Evolutionary conservation across 2,797 vertebrate genomes (phyloP), one percentile per base, ranked within the genome.

Genomic region (Sebastiscus albofasciatus): DNA sequence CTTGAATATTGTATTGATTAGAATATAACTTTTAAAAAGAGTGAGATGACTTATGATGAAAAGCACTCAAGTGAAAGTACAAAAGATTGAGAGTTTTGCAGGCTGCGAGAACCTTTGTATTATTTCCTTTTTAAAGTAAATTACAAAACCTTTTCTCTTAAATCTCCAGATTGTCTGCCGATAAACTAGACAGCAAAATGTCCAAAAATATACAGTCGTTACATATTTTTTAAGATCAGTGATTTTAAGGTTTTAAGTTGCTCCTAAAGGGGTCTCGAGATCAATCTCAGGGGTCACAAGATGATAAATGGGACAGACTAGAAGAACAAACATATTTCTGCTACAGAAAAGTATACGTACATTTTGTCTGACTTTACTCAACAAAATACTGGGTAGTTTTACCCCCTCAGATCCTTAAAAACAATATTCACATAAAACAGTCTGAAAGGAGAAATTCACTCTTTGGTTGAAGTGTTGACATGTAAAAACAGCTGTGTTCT

Each of bases 81-180:
- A 46, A 67, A 24, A 26, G 14, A 16, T 59, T 26, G 20, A 33
- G 39, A 33, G 58, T 60, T 49, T 67, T 52, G 16, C 59, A 4
- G 0, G 60, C 33, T 75, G 2, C 12, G 0, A 20, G 29, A 4
- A 20, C 2, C 2, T 22, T 1, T 26, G 8, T 26, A 13, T 54
- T 69, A 0, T 26, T n/a, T 36, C 4, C 0, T 67, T 61, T 49
- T 52, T 39, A 22, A 24, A 67, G 33, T 31, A 52, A n/a, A 79
- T 14, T 14, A 10, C 10, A 18, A 54, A 64, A 29, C 13, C 0
- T 3, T 29, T 22, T 54, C 3, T 42, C 7, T 62, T 7, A 39
- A 24, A 27, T 18, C 14, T 66, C 34, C 3, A 60, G 11, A 54
- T 64, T 20, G 26, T 46, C 8, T 58, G 13, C 12, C n/a, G 6